A percentile compares a stretch with the other conserved stretches of the same genome.
Evolutionary conservation across 2,797 vertebrate species (phyloP).

Genomic region (Alectoris magna): DNA sequence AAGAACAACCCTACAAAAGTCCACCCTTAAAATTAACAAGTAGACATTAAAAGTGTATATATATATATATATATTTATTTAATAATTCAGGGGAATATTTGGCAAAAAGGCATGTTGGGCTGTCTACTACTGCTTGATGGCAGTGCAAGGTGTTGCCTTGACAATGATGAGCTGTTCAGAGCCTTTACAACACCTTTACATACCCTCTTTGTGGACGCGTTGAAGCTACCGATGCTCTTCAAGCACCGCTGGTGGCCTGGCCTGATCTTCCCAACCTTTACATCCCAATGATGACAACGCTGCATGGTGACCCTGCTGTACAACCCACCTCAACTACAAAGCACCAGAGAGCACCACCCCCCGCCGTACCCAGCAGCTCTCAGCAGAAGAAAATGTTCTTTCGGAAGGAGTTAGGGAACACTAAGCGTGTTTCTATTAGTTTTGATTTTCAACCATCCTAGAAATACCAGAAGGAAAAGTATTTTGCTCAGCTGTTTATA

Average conservation of each 20-base stretch:
- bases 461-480: not conserved
- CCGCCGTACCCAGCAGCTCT: not conserved
- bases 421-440: not conserved
- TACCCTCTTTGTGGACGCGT: not conserved
- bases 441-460: not conserved
- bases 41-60: not conserved
- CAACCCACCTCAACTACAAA: not conserved
- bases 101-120: not conserved
- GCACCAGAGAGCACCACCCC: not conserved
- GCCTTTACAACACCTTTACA: not conserved
- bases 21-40: not conserved
- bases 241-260: not conserved
- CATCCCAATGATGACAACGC: not conserved
- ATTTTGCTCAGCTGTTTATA: not conserved
- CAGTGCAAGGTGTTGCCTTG: not conserved
- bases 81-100: not conserved
- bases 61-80: too few relatives aligned
- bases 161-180: not conserved
- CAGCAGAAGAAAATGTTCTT: not conserved
- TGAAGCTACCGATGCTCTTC: not conserved
- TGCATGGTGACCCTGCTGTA: not conserved
- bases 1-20: not conserved
- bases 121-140: not conserved
- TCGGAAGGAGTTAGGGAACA: not conserved
- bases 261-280: fast-evolving